Evolutionary conservation across 2,113 vertebrate species (phyloP).

Genomic region (Elephas maximus): DNA sequence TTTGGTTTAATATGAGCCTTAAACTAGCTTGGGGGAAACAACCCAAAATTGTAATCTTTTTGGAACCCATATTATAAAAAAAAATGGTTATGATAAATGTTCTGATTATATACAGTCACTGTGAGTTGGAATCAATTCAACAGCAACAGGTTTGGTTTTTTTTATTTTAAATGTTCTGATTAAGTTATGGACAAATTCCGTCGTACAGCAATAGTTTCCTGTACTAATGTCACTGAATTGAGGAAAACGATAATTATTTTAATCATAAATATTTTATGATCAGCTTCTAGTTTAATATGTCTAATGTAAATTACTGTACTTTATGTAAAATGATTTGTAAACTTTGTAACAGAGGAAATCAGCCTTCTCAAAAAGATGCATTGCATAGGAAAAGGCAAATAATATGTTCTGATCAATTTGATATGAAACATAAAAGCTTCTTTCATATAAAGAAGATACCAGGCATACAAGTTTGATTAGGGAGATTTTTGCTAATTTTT

Average conservation of each 20-base stretch:
- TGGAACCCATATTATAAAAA: not conserved
- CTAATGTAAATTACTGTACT: not conserved
- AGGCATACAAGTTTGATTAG: conserved; percentile 44
- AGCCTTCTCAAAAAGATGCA: not conserved
- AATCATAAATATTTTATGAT: conserved; percentile 17
- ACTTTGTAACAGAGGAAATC: conserved; percentile 14
- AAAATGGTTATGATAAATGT: not conserved
- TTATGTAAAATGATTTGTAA: conserved; percentile 39
- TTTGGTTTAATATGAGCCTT: no score
- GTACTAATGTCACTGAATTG: not conserved
- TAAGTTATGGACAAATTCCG: not conserved
- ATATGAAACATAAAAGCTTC: conserved; percentile 27
- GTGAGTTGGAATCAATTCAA: no score
- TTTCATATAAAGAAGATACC: not conserved
- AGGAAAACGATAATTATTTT: conserved; percentile 1
- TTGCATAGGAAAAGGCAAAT: conserved; percentile 38
- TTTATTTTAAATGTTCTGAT: no score
- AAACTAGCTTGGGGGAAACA: not conserved
- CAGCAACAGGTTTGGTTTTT: no score
- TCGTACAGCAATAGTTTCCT: not conserved
- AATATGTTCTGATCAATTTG: conserved; percentile 27
- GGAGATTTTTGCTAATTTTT: conserved; percentile 40
- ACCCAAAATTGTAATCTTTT: not conserved
- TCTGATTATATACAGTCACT: no score
- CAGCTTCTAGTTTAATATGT: not conserved